Conservation (phyloP, 2,797 vertebrate genomes). For the Triplophysa yarkandensis region DNA sequence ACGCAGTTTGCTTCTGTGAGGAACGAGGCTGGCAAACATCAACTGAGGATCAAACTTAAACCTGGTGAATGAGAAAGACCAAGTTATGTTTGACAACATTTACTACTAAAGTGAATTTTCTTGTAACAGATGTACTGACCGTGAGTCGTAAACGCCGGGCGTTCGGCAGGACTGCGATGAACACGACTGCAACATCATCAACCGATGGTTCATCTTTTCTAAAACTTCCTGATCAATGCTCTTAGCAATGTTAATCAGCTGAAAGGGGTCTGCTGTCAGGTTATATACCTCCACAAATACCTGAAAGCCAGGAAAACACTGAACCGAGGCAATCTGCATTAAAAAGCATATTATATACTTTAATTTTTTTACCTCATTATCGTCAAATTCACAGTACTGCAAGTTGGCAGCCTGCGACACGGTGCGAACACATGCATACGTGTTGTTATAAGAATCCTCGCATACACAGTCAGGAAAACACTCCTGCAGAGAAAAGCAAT, state of each 20-base stretch:
- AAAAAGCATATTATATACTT: background rate
- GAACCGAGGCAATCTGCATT: rapidly evolving
- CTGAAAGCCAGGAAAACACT: slow-evolving; percentile 61
- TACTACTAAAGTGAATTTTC: background rate
- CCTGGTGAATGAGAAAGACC: slow-evolving; percentile 64
- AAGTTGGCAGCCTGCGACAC: slow-evolving; percentile 80
- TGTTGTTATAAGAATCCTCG: slow-evolving; percentile 96
- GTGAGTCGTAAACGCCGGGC: slow-evolving; percentile 85
- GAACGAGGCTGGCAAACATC: slow-evolving; percentile 80
- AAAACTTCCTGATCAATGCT: slow-evolving; percentile 93
- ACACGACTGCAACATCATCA: slow-evolving; percentile 99
- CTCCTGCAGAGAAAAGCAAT: slow-evolving; percentile 71
- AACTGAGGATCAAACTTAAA: slow-evolving; percentile 88
- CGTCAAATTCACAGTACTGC: slow-evolving; percentile 98
- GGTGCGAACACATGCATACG: slow-evolving; percentile 92
- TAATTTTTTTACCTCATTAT: slow-evolving; percentile 82
- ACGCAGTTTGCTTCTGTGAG: slow-evolving; percentile 72
- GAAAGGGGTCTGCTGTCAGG: slow-evolving; percentile 90
- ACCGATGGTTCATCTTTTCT: slow-evolving; percentile 96
- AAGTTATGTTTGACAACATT: background rate
- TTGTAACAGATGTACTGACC: slow-evolving; percentile 68
- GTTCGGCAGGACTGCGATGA: slow-evolving; percentile 85
- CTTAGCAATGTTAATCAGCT: slow-evolving; percentile 93
- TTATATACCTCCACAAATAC: slow-evolving; percentile 98
- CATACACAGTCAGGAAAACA: slow-evolving; percentile 98